A percentile compares a stretch with the other conserved stretches of the same genome.
Evolutionary conservation across 2,113 vertebrate species (phyloP).

Genomic region (Empidonax traillii): DNA sequence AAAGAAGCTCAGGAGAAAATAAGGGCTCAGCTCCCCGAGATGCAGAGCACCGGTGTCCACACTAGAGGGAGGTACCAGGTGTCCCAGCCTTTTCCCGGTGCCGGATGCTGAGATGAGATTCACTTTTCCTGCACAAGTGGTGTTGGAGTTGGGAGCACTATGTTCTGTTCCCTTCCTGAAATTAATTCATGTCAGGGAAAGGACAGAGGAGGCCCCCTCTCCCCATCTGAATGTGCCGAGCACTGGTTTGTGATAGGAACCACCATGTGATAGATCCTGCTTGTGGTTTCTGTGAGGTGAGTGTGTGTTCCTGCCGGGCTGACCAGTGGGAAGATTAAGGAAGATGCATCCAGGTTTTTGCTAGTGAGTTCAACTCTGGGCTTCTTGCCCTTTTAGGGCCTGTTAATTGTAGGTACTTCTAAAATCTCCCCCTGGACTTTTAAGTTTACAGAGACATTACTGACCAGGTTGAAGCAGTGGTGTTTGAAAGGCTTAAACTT

Average conservation of each 20-base stretch:
- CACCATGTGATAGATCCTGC: too few species aligned
- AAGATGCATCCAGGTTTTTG: neutral
- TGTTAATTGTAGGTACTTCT: neutral
- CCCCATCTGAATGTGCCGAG: fast-evolving
- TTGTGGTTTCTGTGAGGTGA: neutral
- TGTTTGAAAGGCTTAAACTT: neutral
- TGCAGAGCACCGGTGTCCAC: neutral
- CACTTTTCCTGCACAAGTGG: neutral
- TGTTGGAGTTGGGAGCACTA: neutral
- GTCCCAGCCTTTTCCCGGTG: fast-evolving
- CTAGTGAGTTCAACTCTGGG: neutral
- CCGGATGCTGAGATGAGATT: neutral
- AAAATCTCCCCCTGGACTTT: neutral
- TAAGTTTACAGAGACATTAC: neutral
- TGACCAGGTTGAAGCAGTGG: neutral
- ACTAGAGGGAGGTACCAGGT: neutral
- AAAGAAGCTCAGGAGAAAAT: neutral
- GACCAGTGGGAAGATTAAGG: fast-evolving
- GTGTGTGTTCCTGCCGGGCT: neutral
- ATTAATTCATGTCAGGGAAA: fast-evolving
- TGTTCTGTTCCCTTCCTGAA: neutral
- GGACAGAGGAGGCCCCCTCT: neutral
- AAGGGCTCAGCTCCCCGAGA: neutral
- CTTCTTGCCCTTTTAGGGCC: neutral
- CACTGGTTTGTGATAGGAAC: neutral